Conservation (phyloP, 1,140 invertebrate genomes). For the Triops cancriformis region DNA sequence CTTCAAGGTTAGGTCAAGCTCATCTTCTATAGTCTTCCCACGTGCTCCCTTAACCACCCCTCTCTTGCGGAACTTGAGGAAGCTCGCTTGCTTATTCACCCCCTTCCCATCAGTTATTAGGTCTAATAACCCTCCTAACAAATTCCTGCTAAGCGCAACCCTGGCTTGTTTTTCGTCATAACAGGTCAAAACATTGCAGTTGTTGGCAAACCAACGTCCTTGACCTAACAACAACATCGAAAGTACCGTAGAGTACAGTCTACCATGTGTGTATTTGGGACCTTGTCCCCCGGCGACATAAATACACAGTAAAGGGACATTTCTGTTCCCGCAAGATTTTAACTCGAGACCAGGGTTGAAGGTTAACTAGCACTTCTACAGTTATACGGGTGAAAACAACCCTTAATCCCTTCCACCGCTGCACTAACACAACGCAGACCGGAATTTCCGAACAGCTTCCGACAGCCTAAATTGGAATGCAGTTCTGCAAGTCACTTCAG, state of each 20-base stretch:
- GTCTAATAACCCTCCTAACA: background rate
- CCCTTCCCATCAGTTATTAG: background rate
- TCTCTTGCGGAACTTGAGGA: background rate
- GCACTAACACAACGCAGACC: background rate
- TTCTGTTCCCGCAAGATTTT: background rate
- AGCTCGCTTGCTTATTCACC: background rate
- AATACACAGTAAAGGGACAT: background rate
- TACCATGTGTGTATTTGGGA: background rate
- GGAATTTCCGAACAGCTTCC: too few species aligned
- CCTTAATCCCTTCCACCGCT: background rate
- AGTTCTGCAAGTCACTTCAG: too few species aligned
- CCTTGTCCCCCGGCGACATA: background rate
- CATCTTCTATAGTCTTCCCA: background rate
- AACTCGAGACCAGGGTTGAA: background rate
- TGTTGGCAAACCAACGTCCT: background rate
- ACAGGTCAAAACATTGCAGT: background rate
- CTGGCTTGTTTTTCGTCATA: background rate
- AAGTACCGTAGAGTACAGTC: background rate
- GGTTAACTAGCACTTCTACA: background rate
- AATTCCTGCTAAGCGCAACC: background rate
- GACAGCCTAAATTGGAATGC: too few species aligned
- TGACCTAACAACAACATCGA: background rate
- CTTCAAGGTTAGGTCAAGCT: constrained; percentile 2
- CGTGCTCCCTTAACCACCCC: background rate
- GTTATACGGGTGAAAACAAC: background rate